Evolutionary conservation across 2,797 vertebrate genomes (phyloP), one percentile per base, ranked within the genome.

Genomic region (Caiman crocodilus): DNA sequence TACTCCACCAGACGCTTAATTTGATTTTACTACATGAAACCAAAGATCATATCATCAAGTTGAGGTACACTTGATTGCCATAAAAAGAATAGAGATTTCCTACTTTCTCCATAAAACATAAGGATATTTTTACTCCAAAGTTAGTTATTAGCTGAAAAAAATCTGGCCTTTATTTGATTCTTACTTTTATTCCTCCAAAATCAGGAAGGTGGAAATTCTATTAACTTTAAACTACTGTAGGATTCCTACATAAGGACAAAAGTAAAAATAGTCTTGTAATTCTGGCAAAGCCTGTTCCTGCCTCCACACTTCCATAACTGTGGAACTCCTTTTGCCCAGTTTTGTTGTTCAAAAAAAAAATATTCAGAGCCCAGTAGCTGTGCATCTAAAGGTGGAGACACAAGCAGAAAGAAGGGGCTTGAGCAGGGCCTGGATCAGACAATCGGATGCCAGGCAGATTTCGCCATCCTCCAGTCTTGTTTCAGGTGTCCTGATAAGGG

Each of bases 291-390:
- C 42, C 67, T 65, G 10, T 42, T 78, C 42, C 82, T 81, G 55
- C 79, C 55, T 58, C 89, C 63, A 59, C 15, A 6, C 42, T n/a
- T 42, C 11, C 75, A 28, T 81, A 32, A n/a, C 60, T 82, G 5
- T 56, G 32, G 59, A 85, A 83, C 79, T 88, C 61, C 77, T 92
- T 86, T 94, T n/a, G 28, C n/a, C 87, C 14, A 50, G 42, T 50
- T 50, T 50, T 61, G 65, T 61, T 50, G 13, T 55, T 50, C 83
- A 58, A 16, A 91, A 59, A 26, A 81, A 42, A 30, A 63, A 28
- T 83, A 57, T 84, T 35, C n/a, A 55, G 6, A 21, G 30, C 42
- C 10, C 42, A 50, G 42, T 50, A 50, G 42, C 42, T 50, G 42
- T 50, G 42, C 42, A 50, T 50, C 42, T 50, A 50, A 50, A 10